phyloP scores from a whole-genome alignment of 2,113 vertebrate species.

The Erinaceus europaeus region DNA sequence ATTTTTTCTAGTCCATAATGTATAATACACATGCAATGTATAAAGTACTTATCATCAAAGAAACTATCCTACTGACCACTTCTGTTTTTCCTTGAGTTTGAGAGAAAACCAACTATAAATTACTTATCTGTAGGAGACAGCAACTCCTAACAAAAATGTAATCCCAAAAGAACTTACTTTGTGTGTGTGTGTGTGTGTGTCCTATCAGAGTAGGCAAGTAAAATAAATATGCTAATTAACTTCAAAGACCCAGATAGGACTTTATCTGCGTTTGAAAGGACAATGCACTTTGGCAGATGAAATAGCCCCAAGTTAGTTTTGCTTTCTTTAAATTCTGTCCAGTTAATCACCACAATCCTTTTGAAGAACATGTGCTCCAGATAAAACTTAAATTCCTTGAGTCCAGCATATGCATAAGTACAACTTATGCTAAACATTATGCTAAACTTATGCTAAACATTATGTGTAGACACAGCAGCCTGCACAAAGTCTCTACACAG shows the following conservation, averaged over 20 bases:
- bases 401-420: too few species aligned
- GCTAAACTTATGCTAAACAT: too few species aligned
- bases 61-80: not conserved
- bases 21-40: not conserved
- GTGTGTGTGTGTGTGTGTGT: too few species aligned
- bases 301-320: not conserved
- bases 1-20: not conserved
- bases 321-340: not conserved
- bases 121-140: not conserved
- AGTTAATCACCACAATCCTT: constrained; percentile 10
- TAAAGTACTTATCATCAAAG: constrained; percentile 1
- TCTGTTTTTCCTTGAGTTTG: not conserved
- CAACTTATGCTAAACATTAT: too few species aligned
- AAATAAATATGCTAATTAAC: not conserved
- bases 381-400: not conserved
- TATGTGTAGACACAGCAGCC: not conserved
- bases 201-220: not conserved
- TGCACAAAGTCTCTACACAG: not conserved
- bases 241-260: not conserved
- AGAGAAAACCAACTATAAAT: not conserved
- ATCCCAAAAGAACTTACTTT: too few species aligned
- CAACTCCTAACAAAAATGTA: not conserved
- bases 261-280: constrained; percentile 34
- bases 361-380: not conserved
- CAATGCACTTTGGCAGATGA: not conserved